A percentile compares a stretch with the other conserved stretches of the same genome.
phyloP scores from a whole-genome alignment of 1,140 invertebrate species.

The Lerema accius region DNA sequence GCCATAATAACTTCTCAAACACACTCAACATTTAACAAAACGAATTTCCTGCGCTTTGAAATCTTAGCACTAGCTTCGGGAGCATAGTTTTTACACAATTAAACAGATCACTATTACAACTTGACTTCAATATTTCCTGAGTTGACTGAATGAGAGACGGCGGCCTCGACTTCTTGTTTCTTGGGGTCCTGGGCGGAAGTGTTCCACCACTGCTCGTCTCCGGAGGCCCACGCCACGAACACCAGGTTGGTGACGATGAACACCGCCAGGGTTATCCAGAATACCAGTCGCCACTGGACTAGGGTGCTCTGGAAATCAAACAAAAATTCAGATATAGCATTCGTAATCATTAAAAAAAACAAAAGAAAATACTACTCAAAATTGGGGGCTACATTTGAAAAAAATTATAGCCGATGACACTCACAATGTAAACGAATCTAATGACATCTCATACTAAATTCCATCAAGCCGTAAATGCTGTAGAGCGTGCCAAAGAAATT shows the following conservation, averaged over 20 bases:
- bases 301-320: slow-evolving; percentile 85
- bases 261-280: slow-evolving; percentile 90
- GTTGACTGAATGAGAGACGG: slow-evolving; percentile 36
- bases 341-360: no score
- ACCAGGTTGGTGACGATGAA: slow-evolving; percentile 89
- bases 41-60: background rate
- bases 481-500: no score
- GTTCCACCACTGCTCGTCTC: slow-evolving; percentile 89
- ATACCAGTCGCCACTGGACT: slow-evolving; percentile 91
- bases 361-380: no score
- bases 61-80: background rate
- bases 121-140: slow-evolving; percentile 68
- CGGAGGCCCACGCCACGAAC: slow-evolving; percentile 88
- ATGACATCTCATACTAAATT: no score
- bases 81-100: no score
- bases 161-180: slow-evolving; percentile 57
- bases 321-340: slow-evolving; percentile 10
- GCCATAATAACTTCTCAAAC: no score
- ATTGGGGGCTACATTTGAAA: no score
- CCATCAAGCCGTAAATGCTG: no score
- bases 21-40: no score
- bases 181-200: slow-evolving; percentile 68
- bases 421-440: no score
- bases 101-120: no score
- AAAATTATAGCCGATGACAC: no score